Base-by-base conservation (phyloP, 2,888 invertebrate genomes). In the Eledone cirrhosa region DNA sequence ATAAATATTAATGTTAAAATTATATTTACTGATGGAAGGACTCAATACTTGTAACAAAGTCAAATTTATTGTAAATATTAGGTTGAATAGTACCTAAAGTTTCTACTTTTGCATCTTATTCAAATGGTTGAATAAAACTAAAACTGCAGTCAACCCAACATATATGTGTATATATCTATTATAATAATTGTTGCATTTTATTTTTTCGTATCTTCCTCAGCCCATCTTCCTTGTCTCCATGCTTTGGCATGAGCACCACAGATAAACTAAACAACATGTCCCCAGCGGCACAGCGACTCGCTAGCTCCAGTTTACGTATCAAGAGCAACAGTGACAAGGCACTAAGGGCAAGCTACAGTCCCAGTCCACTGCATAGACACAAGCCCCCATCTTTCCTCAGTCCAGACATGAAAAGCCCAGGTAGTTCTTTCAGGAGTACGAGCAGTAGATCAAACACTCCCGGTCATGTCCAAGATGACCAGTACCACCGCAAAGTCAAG, bases 201-300 rank as follows among this genome's bases (percentile, higher is more conserved):
- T 65, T 74, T 72, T 59, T 77, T n/a, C 72, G 80, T 80, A 80
- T 76, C 72, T 65, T 76, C 85, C 86, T 31, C 86, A 89, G 88
- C 48, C 89, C 89, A 31, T 48, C 27, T 19, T 48, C 48, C 7
- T 19, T 48, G 48, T 83, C 85, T 7, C 86, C 87, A 24, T 86
- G 84, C 76, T 86, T 88, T 79, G 86, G 88, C 8, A 81, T 83
- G 41, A 86, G 86, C 67, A 85, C 94, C 75, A 93, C 95, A 31
- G 97, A 97, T 82, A 93, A 97, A 2, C 91, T 98, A 63, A 94
- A 94, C 7, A 94, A 95, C 79, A 96, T 99, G 95, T 98, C 98
- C 0, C 98, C 99, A 0, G 99, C 99, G 0, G 99, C 98, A 0
- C 94, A 95, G 82, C 93, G 94, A 84, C 92, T 99, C 53, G 97